These are phyloP conservation scores for Mythimna impura DNA, from an alignment of 2,888 invertebrate genomes.

Conservation along the genomic window DNA sequence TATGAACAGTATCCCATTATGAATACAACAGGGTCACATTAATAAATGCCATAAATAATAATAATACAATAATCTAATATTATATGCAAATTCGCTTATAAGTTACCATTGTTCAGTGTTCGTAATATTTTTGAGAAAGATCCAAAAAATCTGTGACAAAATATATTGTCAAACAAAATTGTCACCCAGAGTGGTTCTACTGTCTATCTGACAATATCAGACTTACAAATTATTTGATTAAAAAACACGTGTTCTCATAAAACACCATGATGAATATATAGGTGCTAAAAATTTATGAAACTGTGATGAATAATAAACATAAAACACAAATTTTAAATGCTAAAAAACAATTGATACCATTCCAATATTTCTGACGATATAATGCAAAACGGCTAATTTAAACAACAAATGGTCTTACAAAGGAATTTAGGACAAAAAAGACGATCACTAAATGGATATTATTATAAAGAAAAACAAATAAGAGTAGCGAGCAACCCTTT, in stretches of 20 bases:
- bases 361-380: background rate
- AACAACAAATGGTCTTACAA: background rate
- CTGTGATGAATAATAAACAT: background rate
- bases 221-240: conserved; percentile 17
- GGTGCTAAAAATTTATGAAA: conserved; percentile 11
- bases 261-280: background rate
- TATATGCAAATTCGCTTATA: no score
- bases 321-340: background rate
- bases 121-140: no score
- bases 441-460: conserved; percentile 1
- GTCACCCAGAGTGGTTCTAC: background rate
- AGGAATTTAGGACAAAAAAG: background rate
- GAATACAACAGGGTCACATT: background rate
- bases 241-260: conserved; percentile 16
- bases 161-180: background rate
- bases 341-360: background rate
- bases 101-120: no score
- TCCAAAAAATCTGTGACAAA: background rate
- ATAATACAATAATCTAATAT: background rate
- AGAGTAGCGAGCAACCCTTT: conserved; percentile 6
- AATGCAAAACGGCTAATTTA: background rate
- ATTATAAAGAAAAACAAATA: conserved; percentile 37
- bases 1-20: background rate
- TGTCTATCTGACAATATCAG: background rate
- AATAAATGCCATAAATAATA: background rate